Conservation (phyloP, 2,888 invertebrate species). For the Agelastica alni region DNA sequence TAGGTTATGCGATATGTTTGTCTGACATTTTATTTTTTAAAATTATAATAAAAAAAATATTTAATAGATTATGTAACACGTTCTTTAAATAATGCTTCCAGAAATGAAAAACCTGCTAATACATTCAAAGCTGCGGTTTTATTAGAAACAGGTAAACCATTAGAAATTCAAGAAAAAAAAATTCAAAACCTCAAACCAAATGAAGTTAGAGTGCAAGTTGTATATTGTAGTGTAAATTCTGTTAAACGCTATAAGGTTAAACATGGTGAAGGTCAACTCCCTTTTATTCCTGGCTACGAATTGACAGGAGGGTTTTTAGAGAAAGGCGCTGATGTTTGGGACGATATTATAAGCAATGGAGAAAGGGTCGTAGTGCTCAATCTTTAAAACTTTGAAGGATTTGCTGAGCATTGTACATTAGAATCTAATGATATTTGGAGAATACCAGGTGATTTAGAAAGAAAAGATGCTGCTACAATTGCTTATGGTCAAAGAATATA, state of each 20-base stretch:
- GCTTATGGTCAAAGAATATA: conserved; percentile 67
- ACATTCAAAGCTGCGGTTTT: conserved; percentile 60
- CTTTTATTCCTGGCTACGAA: conserved; percentile 70
- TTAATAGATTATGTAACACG: conserved; percentile 15
- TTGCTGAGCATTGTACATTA: conserved; percentile 65
- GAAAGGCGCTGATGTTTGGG: conserved; percentile 59
- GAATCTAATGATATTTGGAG: conserved; percentile 63
- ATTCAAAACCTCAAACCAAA: conserved; percentile 56
- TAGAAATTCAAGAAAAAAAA: conserved; percentile 58
- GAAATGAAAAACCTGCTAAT: conserved; percentile 27
- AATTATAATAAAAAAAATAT: conserved; percentile 30
- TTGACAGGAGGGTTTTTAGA: conserved; percentile 65
- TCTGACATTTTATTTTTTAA: too few relatives aligned
- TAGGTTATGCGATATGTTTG: too few relatives aligned
- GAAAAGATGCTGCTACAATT: conserved; percentile 63
- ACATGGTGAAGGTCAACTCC: conserved; percentile 57
- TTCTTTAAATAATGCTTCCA: conserved; percentile 3
- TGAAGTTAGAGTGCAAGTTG: conserved; percentile 66
- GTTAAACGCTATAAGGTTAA: conserved; percentile 64
- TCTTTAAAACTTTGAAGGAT: conserved; percentile 62
- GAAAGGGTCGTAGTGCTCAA: conserved; percentile 66
- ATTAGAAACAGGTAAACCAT: conserved; percentile 57
- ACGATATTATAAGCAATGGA: conserved; percentile 58
- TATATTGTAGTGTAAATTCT: conserved; percentile 68
- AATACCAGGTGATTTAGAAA: conserved; percentile 60